These are phyloP conservation scores for Ctenopoma multispine DNA, from an alignment of 2,797 vertebrate species.

Conservation along the genomic window DNA sequence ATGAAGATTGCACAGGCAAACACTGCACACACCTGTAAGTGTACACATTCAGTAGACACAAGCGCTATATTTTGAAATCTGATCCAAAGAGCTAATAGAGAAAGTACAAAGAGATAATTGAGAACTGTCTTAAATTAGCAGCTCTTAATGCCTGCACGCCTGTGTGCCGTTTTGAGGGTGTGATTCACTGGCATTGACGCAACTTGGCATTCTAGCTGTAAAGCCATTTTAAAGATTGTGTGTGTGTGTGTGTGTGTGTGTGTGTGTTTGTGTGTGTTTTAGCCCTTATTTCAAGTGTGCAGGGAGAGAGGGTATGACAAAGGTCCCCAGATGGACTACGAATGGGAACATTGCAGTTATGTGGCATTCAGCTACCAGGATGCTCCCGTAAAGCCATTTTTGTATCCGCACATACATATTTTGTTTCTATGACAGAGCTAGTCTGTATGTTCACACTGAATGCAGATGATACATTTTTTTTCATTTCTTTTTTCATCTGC, in stretches of 20 bases:
- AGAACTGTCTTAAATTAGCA: conserved; percentile 60
- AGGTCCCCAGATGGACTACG: neutral
- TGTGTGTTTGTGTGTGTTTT: neutral
- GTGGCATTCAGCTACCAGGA: too few species aligned
- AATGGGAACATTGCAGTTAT: too few species aligned
- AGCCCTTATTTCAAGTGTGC: neutral
- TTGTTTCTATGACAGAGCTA: conserved; percentile 46
- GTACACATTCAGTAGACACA: conserved; percentile 33
- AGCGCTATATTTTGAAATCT: conserved; percentile 29
- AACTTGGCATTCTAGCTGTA: conserved; percentile 55
- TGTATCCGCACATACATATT: conserved; percentile 42
- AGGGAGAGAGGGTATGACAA: neutral
- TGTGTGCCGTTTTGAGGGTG: conserved; percentile 57
- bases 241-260: neutral
- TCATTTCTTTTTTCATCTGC: conserved; percentile 3
- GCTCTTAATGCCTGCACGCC: conserved; percentile 51
- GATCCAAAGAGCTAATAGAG: conserved; percentile 23
- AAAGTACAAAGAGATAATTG: conserved; percentile 58
- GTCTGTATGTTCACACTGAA: conserved; percentile 48
- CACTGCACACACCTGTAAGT: conserved; percentile 20
- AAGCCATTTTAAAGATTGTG: conserved; percentile 39
- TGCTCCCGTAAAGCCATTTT: conserved; percentile 40
- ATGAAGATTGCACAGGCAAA: conserved; percentile 11
- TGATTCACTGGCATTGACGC: conserved; percentile 52
- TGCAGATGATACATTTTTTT: conserved; percentile 32